Evolutionary conservation across 2,888 invertebrate species (phyloP), one percentile per base, ranked within the genome.

Genomic region (Craniophora ligustri): DNA sequence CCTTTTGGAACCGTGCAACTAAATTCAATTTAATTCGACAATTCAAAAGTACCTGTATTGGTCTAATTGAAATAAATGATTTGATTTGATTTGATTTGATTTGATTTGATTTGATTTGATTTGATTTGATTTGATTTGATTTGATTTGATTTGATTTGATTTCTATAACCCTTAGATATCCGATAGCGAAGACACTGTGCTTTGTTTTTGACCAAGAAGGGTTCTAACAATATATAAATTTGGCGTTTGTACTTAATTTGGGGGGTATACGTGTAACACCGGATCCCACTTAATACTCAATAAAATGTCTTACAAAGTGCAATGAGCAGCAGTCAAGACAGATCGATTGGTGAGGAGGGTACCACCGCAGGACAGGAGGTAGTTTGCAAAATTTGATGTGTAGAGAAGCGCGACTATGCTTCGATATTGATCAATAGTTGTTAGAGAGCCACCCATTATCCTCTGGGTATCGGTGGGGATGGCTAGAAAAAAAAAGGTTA

Each of bases 261-360:
- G 8, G 23, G 23, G 8, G 6, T 8, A 23, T 7, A 23, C 8
- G 8, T 2, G 8, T 23, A 8, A 23, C 8, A 23, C 8, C 23
- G 2, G 23, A 8, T 23, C 2, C 2, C 5, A 5, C 2, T 8
- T 23, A 8, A 7, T 5, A 8, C 5, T 23, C 3, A 30, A 13
- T 18, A 4, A 18, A 11, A 19, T 7, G 5, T 31, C 55, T 71
- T 78, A 84, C 86, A 21, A 0, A 5, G 66, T 49, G 46, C 86
- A 85, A 38, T 84, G 83, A 40, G 82, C 85, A 35, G 84, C 84
- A 1, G 81, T 67, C 3, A 86, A 66, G n/a, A 86, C 23, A 5
- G 81, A 63, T 39, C 80, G 67, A 23, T 66, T 72, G 61, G 80
- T 85, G 5, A 82, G 11, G 15, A 85, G 76, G 14, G 76, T 53